These are phyloP conservation scores for Idaea aversata DNA, from an alignment of 2,888 invertebrate species.

Conservation along the genomic window DNA sequence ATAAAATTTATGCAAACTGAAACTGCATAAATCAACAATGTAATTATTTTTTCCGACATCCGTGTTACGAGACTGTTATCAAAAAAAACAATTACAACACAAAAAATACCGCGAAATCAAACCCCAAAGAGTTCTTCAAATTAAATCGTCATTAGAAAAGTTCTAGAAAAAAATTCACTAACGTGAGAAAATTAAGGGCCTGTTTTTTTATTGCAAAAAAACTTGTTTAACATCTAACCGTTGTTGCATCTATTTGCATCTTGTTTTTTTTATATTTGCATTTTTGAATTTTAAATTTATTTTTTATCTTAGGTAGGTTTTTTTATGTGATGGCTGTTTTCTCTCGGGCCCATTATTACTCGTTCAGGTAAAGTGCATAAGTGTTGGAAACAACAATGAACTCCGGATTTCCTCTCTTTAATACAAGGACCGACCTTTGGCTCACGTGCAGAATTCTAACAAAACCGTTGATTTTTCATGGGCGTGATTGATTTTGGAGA, in stretches of 20 bases:
- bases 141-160: constrained; percentile 77
- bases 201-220: constrained; percentile 53
- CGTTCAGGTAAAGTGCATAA: constrained; percentile 75
- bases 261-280: constrained; percentile 25
- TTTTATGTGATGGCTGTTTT: constrained; percentile 53
- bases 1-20: constrained; percentile 48
- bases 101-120: constrained; percentile 67
- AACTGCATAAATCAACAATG: constrained; percentile 70
- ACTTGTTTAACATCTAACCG: constrained; percentile 50
- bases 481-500: constrained; percentile 78
- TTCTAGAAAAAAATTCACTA: constrained; percentile 59
- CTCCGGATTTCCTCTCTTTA: constrained; percentile 79
- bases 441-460: constrained; percentile 77
- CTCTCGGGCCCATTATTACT: constrained; percentile 58
- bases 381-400: constrained; percentile 71
- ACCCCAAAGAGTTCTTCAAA: constrained; percentile 80
- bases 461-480: constrained; percentile 69
- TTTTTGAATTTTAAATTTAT: constrained; percentile 38
- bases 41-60: constrained; percentile 77
- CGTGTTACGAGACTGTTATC: constrained; percentile 77
- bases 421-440: constrained; percentile 70
- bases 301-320: constrained; percentile 57
- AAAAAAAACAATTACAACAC: constrained; percentile 58
- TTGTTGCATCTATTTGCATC: constrained; percentile 69
- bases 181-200: constrained; percentile 77